These are phyloP conservation scores for Enchytraeus crypticus DNA, from an alignment of 2,888 invertebrate species.

Conservation along the genomic window DNA sequence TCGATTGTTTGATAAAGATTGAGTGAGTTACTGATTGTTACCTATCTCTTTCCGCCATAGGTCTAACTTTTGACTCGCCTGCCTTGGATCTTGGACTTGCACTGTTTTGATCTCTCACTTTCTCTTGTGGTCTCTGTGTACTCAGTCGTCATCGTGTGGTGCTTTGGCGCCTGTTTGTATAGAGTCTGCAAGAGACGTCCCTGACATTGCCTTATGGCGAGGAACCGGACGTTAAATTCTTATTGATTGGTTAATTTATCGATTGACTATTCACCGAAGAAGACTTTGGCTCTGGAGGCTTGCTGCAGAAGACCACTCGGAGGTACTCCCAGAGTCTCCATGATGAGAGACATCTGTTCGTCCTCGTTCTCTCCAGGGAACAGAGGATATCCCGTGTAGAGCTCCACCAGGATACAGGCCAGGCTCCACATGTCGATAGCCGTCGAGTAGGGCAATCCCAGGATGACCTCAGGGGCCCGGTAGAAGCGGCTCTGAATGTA, in stretches of 20 bases:
- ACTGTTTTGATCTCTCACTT: too few species aligned
- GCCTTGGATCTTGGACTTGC: too few species aligned
- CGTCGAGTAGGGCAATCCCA: constrained; percentile 83
- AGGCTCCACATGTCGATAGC: constrained; percentile 97
- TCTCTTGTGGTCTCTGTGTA: too few species aligned
- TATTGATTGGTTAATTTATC: too few species aligned
- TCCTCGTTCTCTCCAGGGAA: constrained; percentile 95
- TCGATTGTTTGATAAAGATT: not conserved
- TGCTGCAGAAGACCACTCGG: constrained; percentile 74
- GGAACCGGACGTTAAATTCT: too few species aligned
- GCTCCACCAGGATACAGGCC: constrained; percentile 88
- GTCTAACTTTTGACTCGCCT: too few species aligned
- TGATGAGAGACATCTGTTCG: constrained; percentile 90
- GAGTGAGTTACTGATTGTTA: not conserved
- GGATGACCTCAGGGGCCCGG: constrained; percentile 59
- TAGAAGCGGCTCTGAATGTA: constrained; percentile 62
- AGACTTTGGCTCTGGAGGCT: constrained; percentile 57
- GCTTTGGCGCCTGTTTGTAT: too few species aligned
- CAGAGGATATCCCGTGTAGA: constrained; percentile 83
- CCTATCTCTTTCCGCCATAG: too few species aligned
- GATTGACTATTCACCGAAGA: constrained; percentile 47
- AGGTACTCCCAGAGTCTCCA: constrained; percentile 89
- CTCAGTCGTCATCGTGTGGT: too few species aligned
- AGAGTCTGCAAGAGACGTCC: too few species aligned
- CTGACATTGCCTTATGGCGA: too few species aligned